Evolutionary conservation across 1,140 invertebrate species (phyloP).

Genomic region (Solenopsis invicta): DNA sequence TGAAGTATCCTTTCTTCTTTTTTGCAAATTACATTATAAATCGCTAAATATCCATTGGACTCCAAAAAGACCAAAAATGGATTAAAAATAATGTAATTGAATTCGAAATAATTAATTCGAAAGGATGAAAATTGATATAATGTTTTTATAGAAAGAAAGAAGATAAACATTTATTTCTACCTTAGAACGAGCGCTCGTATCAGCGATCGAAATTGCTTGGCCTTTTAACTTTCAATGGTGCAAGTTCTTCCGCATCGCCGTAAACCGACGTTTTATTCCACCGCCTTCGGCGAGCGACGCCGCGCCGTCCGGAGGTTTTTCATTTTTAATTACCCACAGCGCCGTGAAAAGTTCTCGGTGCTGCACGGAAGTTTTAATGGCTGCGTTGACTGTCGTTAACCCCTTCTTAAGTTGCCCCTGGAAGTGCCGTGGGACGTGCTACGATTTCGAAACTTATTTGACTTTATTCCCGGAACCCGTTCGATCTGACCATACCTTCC

Average conservation of each 20-base stretch:
- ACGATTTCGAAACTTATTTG: slow-evolving; percentile 64
- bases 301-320: slow-evolving; percentile 63
- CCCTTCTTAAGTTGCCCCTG: slow-evolving; percentile 40
- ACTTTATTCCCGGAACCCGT: slow-evolving; percentile 17
- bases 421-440: slow-evolving; percentile 47
- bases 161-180: slow-evolving; percentile 35
- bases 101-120: not conserved
- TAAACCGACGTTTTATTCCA: slow-evolving; percentile 75
- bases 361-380: slow-evolving; percentile 71
- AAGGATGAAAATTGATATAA: not conserved
- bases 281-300: slow-evolving; percentile 58
- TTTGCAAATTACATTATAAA: not conserved
- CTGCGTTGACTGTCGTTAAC: slow-evolving; percentile 60
- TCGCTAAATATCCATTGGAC: not conserved
- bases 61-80: not conserved
- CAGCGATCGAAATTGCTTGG: slow-evolving; percentile 59
- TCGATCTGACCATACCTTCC: not conserved
- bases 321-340: slow-evolving; percentile 74
- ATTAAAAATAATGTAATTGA: not conserved
- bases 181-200: slow-evolving; percentile 44
- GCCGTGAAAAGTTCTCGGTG: slow-evolving; percentile 66
- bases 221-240: slow-evolving; percentile 74
- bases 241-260: slow-evolving; percentile 70
- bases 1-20: not conserved
- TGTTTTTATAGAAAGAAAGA: slow-evolving; percentile 16